phyloP scores from a whole-genome alignment of 2,888 invertebrate species.

The Iphiclides podalirius region DNA sequence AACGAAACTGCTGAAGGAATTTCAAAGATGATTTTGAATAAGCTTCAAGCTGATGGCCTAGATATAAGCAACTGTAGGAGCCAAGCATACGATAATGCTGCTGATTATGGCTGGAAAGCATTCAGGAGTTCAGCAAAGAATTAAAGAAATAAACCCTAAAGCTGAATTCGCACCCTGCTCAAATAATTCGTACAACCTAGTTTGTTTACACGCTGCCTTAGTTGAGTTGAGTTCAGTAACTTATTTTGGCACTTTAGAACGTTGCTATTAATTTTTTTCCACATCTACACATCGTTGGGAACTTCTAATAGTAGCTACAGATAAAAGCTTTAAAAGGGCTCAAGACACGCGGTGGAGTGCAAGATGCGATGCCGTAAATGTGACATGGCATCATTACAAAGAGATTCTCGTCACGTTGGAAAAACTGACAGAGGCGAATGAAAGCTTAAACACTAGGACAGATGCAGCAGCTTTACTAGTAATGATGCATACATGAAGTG shows the following conservation, averaged over 20 bases:
- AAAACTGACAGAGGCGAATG: no score
- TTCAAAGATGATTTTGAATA: slow-evolving; percentile 27
- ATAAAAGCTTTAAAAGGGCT: slow-evolving; percentile 27
- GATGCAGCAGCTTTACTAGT: no score
- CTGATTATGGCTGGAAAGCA: slow-evolving; percentile 22
- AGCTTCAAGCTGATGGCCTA: slow-evolving; percentile 5
- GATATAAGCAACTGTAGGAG: slow-evolving; percentile 31
- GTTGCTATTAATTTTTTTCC: slow-evolving; percentile 26
- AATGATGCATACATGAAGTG: no score
- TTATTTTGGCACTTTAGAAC: slow-evolving; percentile 28
- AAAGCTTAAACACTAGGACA: no score
- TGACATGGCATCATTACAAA: slow-evolving; percentile 15
- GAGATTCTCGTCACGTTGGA: background rate
- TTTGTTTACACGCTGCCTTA: no score
- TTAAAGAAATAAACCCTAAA: slow-evolving; percentile 30
- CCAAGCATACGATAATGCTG: slow-evolving; percentile 29
- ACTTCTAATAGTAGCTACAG: slow-evolving; percentile 27
- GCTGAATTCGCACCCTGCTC: no score
- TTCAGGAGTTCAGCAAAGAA: slow-evolving; percentile 25
- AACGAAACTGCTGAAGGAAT: slow-evolving; percentile 32
- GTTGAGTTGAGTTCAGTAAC: slow-evolving; percentile 23
- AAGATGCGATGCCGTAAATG: slow-evolving; percentile 11
- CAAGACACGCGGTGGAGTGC: slow-evolving; percentile 11
- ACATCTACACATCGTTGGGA: slow-evolving; percentile 29
- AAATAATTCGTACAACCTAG: no score